Evolutionary conservation across 2,797 vertebrate species (phyloP), one percentile per base, ranked within the genome.

Genomic region (Falco cherrug): DNA sequence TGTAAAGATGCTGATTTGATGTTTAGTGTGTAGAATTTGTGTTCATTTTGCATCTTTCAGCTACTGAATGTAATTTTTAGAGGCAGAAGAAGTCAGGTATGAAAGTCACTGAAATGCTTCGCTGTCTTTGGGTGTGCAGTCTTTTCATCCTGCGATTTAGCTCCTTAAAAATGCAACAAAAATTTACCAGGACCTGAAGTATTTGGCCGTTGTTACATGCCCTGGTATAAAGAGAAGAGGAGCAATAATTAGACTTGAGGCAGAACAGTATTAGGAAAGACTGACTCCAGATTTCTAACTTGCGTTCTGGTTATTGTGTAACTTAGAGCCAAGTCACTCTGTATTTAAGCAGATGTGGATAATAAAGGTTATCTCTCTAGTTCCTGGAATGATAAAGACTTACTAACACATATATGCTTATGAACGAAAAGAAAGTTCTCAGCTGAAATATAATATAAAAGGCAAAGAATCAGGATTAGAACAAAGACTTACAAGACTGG

Each of bases 11-110:
- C 37, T 87, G 67, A n/a, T 29, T 64, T 67, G 10, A 13, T 13
- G 2, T 14, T 75, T 29, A 13, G 2, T 6, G 11, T 20, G 29
- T 53, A 39, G 77, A 45, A 10, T 59, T 51, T 60, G 53, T 29
- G 4, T 69, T 51, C 5, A 9, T 51, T 70, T 74, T 31, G 11
- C 16, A 3, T 31, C 51, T 89, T 84, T 28, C 26, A 35, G 43
- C n/a, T 59, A 0, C 8, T 63, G 24, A 39, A 19, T 0, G 0
- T 11, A 6, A 16, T 17, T 41, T 80, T 39, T 16, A 57, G 48
- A 67, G 39, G 33, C n/a, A 50, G 35, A n/a, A 48, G 4, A 33
- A 28, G 20, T 59, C 54, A n/a, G 22, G 7, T 43, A 2, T 61
- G 54, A 53, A 35, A 45, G 45, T 56, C 50, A n/a, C 41, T 0